Conservation (phyloP, 2,797 vertebrate genomes). For the Denticeps clupeoides region DNA sequence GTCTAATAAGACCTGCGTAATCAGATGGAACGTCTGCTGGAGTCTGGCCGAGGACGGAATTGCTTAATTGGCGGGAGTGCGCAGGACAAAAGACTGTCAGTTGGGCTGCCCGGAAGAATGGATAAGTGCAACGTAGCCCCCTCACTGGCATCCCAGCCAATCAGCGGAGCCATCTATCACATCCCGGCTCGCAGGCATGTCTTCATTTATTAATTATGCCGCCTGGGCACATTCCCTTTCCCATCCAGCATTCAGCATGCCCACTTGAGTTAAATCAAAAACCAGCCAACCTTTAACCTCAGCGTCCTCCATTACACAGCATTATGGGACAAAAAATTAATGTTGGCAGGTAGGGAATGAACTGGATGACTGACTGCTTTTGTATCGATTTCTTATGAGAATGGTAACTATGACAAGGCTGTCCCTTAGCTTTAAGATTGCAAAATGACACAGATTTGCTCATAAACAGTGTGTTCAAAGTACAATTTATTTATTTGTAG, state of each 20-base stretch:
- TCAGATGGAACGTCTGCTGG: conserved; percentile 14
- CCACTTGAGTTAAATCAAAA: conserved; percentile 25
- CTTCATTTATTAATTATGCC: conserved; percentile 35
- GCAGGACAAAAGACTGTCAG: conserved; percentile 17
- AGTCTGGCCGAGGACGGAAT: not conserved
- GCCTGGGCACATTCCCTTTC: conserved; percentile 20
- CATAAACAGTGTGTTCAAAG: too few species aligned
- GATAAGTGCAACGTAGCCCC: conserved; percentile 16
- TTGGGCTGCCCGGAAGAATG: conserved; percentile 19
- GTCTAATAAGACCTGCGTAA: conserved; percentile 16
- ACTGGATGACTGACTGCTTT: too few species aligned
- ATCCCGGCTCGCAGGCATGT: conserved; percentile 13
- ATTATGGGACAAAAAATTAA: too few species aligned
- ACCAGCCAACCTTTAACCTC: conserved; percentile 6
- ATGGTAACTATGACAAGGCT: too few species aligned
- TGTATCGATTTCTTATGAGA: too few species aligned
- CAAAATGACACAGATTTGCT: too few species aligned
- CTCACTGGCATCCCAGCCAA: conserved; percentile 21
- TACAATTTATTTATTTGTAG: too few species aligned
- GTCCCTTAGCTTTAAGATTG: too few species aligned
- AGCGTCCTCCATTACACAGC: too few species aligned
- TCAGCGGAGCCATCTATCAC: conserved; percentile 28
- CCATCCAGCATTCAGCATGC: not conserved
- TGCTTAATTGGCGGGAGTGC: conserved; percentile 21
- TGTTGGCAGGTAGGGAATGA: too few species aligned